These are phyloP conservation scores for Heptranchias perlo DNA, from an alignment of 2,113 vertebrate genomes.

Conservation along the genomic window DNA sequence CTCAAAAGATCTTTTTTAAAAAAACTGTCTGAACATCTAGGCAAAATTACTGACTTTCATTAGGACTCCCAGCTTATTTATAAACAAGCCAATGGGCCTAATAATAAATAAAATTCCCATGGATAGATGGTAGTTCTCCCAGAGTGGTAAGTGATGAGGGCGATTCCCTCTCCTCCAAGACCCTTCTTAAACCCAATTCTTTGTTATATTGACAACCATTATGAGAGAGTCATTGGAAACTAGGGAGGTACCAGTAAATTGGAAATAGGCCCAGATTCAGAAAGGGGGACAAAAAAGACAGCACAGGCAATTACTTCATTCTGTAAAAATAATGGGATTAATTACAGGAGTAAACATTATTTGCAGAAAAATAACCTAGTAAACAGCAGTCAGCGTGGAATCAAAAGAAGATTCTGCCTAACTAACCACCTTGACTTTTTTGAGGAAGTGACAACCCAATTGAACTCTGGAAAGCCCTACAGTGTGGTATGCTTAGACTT, in stretches of 20 bases:
- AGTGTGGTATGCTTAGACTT: too few relatives aligned
- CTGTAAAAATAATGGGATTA: too few relatives aligned
- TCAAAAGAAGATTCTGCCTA: not conserved
- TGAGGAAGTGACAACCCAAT: too few relatives aligned
- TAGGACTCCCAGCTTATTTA: too few relatives aligned
- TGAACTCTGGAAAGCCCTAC: too few relatives aligned
- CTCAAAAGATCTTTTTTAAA: too few relatives aligned
- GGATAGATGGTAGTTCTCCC: not conserved
- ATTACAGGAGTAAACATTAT: too few relatives aligned
- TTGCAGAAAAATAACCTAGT: not conserved
- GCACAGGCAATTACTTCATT: too few relatives aligned
- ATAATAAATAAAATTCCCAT: not conserved
- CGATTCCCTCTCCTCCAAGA: not conserved
- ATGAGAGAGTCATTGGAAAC: not conserved
- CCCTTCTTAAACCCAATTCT: not conserved
- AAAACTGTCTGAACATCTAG: not conserved
- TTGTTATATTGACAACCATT: not conserved
- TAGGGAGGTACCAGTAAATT: not conserved
- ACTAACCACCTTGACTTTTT: too few relatives aligned
- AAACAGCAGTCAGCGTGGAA: not conserved
- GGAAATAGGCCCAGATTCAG: not conserved
- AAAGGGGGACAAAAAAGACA: not conserved
- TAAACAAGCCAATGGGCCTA: not conserved
- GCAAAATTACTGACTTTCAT: not conserved
- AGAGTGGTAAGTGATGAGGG: not conserved